Conservation (phyloP, 2,797 vertebrate species). For the Sebastiscus tertius region DNA sequence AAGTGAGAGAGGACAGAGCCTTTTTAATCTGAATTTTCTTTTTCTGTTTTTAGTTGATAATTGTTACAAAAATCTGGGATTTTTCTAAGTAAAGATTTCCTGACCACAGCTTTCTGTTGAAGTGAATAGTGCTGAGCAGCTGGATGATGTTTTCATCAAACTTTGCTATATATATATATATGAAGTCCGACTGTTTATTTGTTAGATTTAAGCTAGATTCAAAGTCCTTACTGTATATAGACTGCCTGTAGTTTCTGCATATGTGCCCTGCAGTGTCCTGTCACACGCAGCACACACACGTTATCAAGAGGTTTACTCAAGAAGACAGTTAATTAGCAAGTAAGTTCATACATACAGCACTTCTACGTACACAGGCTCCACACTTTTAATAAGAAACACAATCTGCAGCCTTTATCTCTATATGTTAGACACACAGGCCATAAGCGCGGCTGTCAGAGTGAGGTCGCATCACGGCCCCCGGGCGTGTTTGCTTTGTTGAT, state of each 20-base stretch:
- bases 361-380: constrained; percentile 70
- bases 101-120: not conserved
- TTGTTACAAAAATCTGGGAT: not conserved
- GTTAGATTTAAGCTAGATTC: not conserved
- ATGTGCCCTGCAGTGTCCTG: not conserved
- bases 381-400: constrained; percentile 81
- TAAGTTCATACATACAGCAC: constrained; percentile 50
- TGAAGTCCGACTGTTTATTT: not conserved
- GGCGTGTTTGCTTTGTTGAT: constrained; percentile 82
- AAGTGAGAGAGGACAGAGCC: not conserved
- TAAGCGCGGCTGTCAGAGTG: constrained; percentile 47
- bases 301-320: constrained; percentile 59
- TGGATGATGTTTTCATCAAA: not conserved
- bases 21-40: not conserved
- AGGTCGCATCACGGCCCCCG: constrained; percentile 31
- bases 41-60: not conserved
- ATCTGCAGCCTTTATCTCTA: constrained; percentile 77
- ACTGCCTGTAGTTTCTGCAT: not conserved
- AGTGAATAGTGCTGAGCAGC: not conserved
- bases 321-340: constrained; percentile 84
- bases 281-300: not conserved
- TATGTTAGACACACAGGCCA: constrained; percentile 24
- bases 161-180: not conserved
- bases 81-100: not conserved
- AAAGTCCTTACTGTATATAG: not conserved